Conservation (phyloP, 2,113 vertebrate genomes). For the Pseudorhombus dupliciocellatus region DNA sequence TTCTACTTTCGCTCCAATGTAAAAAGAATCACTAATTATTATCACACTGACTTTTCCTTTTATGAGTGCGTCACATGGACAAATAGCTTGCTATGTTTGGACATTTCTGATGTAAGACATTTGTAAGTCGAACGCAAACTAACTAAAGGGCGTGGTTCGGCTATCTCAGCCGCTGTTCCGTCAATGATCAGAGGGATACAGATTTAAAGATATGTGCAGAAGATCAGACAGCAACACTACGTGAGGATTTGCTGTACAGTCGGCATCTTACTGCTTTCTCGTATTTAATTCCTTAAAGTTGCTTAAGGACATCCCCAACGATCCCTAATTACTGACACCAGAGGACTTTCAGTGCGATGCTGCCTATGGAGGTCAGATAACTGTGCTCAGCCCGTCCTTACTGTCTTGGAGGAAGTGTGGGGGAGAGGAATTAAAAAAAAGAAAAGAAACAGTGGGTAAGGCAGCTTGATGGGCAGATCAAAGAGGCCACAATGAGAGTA, state of each 20-base stretch:
- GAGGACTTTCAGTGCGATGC: conserved; percentile 71
- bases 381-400: background rate
- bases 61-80: background rate
- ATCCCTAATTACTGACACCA: conserved; percentile 72
- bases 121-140: background rate
- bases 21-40: background rate
- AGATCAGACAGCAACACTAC: conserved; percentile 67
- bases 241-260: conserved; percentile 60
- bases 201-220: conserved; percentile 50
- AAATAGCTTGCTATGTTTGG: background rate
- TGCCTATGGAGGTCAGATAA: conserved; percentile 57
- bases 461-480: conserved; percentile 59
- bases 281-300: conserved; percentile 74
- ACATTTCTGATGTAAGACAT: background rate
- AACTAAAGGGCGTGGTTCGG: background rate
- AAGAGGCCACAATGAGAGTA: conserved; percentile 53
- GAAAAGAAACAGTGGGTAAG: conserved; percentile 24
- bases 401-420: conserved; percentile 16
- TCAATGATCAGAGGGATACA: conserved; percentile 15
- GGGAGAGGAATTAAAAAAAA: conserved; percentile 19
- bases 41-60: conserved; percentile 1
- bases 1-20: conserved; percentile 18
- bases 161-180: conserved; percentile 31
- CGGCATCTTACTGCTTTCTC: conserved; percentile 49
- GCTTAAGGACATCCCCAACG: conserved; percentile 73